A percentile compares a stretch with the other conserved stretches of the same genome.
Conservation (phyloP, 2,888 invertebrate genomes). For the Strigamia crassipes region DNA sequence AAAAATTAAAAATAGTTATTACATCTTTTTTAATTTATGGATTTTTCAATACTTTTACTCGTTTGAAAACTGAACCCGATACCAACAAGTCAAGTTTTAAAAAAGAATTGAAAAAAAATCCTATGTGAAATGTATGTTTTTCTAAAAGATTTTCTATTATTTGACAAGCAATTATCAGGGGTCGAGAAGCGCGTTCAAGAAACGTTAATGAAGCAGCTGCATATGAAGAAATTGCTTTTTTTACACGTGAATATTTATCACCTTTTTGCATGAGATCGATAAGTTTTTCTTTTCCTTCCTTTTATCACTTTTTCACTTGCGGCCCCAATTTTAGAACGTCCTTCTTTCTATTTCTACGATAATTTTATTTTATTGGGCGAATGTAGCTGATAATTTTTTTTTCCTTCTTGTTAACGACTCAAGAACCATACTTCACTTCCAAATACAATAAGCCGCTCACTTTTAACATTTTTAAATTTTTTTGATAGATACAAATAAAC, state of each 20-base stretch:
- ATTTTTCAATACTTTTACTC: neutral
- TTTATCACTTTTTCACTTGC: neutral
- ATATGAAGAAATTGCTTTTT: conserved; percentile 41
- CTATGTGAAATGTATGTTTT: neutral
- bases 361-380: conserved; percentile 29
- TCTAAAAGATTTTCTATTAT: conserved; percentile 29
- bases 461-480: neutral
- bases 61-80: neutral
- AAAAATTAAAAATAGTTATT: no score
- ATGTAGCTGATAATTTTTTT: neutral
- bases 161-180: conserved; percentile 32
- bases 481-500: neutral
- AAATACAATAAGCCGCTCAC: neutral
- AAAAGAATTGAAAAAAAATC: no score
- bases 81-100: no score
- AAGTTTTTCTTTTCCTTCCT: neutral
- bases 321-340: neutral
- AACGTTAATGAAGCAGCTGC: conserved; percentile 39
- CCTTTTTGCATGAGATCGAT: conserved; percentile 25
- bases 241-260: conserved; percentile 39
- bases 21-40: no score
- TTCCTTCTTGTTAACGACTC: neutral
- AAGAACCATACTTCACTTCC: neutral
- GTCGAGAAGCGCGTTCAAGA: conserved; percentile 20
- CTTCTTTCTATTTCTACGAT: neutral